Evolutionary conservation across 2,797 vertebrate species (phyloP).

Genomic region (Halcyon leucocephala): DNA sequence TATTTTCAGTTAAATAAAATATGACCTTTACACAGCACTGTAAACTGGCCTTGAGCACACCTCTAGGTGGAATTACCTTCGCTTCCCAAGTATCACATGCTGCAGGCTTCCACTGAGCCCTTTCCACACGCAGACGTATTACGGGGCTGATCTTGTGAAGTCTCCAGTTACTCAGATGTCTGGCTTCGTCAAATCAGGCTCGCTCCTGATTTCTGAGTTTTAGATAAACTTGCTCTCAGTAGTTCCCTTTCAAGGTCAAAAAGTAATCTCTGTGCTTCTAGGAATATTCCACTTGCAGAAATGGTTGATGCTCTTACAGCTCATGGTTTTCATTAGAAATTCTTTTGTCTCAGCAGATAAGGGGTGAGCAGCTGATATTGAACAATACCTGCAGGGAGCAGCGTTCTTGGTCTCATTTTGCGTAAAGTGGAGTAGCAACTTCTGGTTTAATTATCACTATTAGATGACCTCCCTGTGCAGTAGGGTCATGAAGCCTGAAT

Average conservation of each 20-base stretch:
- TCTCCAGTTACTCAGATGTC: not conserved
- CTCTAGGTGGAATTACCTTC: slow-evolving; percentile 27
- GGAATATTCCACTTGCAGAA: not conserved
- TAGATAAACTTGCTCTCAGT: not conserved
- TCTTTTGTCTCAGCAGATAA: not conserved
- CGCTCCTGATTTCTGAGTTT: slow-evolving; percentile 13
- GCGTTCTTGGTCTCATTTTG: not conserved
- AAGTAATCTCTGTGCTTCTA: slow-evolving; percentile 14
- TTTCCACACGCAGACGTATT: not conserved
- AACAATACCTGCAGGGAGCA: not conserved
- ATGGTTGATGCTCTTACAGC: not conserved
- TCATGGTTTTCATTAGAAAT: not conserved
- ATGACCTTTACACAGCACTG: not conserved
- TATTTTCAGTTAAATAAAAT: slow-evolving; percentile 54
- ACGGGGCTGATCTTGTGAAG: not conserved
- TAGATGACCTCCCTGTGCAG: not conserved
- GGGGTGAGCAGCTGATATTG: not conserved
- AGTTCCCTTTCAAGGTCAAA: slow-evolving; percentile 45
- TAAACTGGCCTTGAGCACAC: slow-evolving; percentile 3
- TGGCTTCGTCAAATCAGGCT: slow-evolving; percentile 7
- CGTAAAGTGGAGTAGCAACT: not conserved
- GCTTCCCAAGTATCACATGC: slow-evolving; percentile 7
- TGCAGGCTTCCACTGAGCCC: slow-evolving; percentile 27
- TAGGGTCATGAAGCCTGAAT: not conserved
- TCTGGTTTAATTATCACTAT: not conserved